Evolutionary conservation across 2,797 vertebrate species (phyloP), one percentile per base, ranked within the genome.

Genomic region (Danionella dracula): DNA sequence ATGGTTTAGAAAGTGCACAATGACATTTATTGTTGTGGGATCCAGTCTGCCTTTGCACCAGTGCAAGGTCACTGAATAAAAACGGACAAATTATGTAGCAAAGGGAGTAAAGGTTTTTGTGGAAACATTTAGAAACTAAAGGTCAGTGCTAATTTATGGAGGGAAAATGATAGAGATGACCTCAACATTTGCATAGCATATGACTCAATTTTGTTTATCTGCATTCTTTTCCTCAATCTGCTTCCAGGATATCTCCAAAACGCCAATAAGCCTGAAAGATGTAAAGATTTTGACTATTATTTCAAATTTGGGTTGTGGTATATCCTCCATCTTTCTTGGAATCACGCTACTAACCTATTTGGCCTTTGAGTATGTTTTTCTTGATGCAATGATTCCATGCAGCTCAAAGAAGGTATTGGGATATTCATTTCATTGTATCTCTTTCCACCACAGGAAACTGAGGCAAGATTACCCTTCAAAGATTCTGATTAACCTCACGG

Each of bases 401-500:
- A 27, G 23, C 23, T 27, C 23, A 27, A 27, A 27, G 13, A 8
- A 35, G 20, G 13, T 17, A 5, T 42, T 16, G 17, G 19, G 16
- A 16, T 5, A 54, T 12, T 54, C 8, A 21, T 37, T 23, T 9
- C 9, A 7, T 27, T 13, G 27, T 10, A 11, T 20, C 2, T 34
- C 8, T 12, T 16, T n/a, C n/a, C n/a, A 29, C 16, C 58, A 16
- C 15, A 90, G 94, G 62, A 93, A 92, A 73, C 81, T 96, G 71
- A 76, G 86, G 35, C 85, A 70, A 73, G 94, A 96, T 75, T 86
- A 92, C 69, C 92, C 93, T 15, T 90, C 94, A 8, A 94, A 94
- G 85, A 94, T 98, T 72, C 90, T 98, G 46, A 84, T 96, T 72
- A 95, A 92, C 69, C 84, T 97, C 29, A 92, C 89, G 2, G 51